phyloP scores from a whole-genome alignment of 2,113 vertebrate genomes.

The Colius striatus region DNA sequence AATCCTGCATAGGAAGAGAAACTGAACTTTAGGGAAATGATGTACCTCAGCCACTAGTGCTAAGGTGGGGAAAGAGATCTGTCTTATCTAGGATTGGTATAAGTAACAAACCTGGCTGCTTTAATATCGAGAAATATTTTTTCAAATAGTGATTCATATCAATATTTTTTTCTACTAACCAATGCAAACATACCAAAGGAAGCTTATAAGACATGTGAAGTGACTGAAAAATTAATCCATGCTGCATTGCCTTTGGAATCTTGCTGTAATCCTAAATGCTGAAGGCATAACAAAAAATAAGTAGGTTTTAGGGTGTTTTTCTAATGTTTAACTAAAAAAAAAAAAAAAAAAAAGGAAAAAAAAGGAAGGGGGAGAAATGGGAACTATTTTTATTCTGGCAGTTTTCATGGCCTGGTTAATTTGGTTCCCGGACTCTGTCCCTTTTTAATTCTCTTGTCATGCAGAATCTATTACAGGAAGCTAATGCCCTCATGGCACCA shows the following conservation, averaged over 20 bases:
- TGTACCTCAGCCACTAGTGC: background rate
- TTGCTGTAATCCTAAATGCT: background rate
- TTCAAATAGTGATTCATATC: background rate
- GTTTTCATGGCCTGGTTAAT: conserved; percentile 32
- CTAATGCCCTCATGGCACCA: conserved; percentile 68
- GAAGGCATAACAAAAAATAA: background rate
- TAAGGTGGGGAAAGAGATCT: background rate
- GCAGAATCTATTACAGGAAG: conserved; percentile 52
- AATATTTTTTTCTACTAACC: background rate
- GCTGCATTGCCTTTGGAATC: background rate
- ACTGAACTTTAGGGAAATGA: background rate
- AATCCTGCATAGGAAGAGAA: background rate
- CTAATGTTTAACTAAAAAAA: background rate
- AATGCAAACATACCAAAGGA: background rate
- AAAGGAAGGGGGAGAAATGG: background rate
- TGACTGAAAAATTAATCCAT: conserved; percentile 44
- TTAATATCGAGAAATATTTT: background rate
- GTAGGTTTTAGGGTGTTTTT: background rate
- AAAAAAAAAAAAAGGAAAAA: too few relatives aligned
- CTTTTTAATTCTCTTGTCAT: conserved; percentile 54
- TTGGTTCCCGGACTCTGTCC: conserved; percentile 25
- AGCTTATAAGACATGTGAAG: background rate
- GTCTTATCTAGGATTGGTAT: background rate
- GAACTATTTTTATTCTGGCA: conserved; percentile 33
- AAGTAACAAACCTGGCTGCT: background rate